phyloP scores from a whole-genome alignment of 2,797 vertebrate genomes.

The Gastrophryne carolinensis region DNA sequence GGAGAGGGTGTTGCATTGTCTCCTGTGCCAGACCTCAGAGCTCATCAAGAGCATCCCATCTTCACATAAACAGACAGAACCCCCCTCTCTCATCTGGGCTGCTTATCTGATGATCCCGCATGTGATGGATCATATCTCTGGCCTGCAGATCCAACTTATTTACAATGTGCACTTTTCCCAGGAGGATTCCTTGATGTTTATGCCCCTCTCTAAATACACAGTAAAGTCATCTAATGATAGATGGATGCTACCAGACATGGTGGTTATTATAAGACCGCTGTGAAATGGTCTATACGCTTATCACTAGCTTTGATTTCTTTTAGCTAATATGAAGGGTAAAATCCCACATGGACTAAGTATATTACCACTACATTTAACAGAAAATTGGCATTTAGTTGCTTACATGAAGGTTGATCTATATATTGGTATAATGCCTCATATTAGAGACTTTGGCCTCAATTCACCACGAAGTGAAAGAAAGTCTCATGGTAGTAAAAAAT shows the following conservation, averaged over 20 bases:
- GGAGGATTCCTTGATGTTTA: slow-evolving; percentile 12
- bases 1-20: slow-evolving; percentile 1
- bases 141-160: slow-evolving; percentile 27
- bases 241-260: neutral
- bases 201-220: slow-evolving; percentile 15
- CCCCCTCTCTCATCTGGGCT: slow-evolving; percentile 24
- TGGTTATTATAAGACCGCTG: too few relatives aligned
- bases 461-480: too few relatives aligned
- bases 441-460: too few relatives aligned
- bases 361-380: too few relatives aligned
- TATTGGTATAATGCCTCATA: too few relatives aligned
- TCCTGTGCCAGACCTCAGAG: slow-evolving; percentile 8
- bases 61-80: slow-evolving; percentile 28
- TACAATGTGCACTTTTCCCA: slow-evolving; percentile 10
- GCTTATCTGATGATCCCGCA: slow-evolving; percentile 26
- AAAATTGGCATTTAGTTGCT: too few relatives aligned
- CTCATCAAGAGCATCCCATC: slow-evolving; percentile 1
- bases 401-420: too few relatives aligned
- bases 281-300: too few relatives aligned
- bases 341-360: too few relatives aligned
- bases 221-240: neutral
- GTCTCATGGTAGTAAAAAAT: too few relatives aligned
- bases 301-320: too few relatives aligned
- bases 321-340: too few relatives aligned
- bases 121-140: slow-evolving; percentile 38